Evolutionary conservation across 2,797 vertebrate genomes (phyloP).

Genomic region (Tympanoctomys barrerae): DNA sequence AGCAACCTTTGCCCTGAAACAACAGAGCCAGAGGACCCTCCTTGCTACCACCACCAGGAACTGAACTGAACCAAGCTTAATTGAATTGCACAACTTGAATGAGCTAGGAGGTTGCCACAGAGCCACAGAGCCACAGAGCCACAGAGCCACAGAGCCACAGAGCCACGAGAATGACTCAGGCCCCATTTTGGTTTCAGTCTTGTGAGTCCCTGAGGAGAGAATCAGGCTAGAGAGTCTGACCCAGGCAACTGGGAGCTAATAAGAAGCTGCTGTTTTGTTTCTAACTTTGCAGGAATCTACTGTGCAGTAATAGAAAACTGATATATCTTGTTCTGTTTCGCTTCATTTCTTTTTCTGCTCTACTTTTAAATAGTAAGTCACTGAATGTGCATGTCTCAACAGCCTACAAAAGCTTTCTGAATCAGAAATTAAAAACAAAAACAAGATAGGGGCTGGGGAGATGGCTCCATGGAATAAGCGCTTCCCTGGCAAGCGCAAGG

Average conservation of each 20-base stretch:
- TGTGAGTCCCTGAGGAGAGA: neutral
- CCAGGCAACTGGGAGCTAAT: neutral
- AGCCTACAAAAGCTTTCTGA: slow-evolving; percentile 35
- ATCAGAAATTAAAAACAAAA: neutral
- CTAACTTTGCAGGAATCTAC: neutral
- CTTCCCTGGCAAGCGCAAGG: no score
- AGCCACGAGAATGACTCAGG: neutral
- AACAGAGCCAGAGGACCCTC: neutral
- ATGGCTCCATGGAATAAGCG: no score
- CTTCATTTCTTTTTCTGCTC: neutral
- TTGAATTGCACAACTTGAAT: neutral
- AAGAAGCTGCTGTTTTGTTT: neutral
- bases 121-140: neutral
- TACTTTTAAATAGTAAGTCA: slow-evolving; percentile 29
- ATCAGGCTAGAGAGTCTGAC: neutral
- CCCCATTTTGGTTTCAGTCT: neutral
- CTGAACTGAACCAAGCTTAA: neutral
- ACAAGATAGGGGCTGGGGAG: neutral
- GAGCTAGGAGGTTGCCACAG: neutral
- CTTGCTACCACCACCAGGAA: neutral
- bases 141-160: neutral
- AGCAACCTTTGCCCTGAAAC: neutral
- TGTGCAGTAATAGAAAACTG: neutral
- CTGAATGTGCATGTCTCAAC: neutral
- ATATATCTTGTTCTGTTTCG: neutral